Conservation (phyloP, 1,140 invertebrate genomes). For the Antheraea mylitta region DNA sequence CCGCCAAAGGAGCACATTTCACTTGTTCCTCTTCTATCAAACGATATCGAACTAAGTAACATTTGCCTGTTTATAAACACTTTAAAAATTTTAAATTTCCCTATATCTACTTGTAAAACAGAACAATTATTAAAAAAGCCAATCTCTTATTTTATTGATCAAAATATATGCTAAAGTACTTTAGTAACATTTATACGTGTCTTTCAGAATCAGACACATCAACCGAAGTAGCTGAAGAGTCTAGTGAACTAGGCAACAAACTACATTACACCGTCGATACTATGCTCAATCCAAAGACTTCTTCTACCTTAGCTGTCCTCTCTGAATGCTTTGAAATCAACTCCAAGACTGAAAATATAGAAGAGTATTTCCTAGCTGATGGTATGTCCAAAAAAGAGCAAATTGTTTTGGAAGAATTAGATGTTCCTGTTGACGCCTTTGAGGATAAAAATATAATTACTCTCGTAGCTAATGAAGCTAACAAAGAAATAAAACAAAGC, state of each 20-base stretch:
- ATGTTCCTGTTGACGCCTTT: slow-evolving; percentile 44
- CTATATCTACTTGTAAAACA: no score
- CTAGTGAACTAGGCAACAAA: slow-evolving; percentile 44
- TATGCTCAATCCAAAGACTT: slow-evolving; percentile 32
- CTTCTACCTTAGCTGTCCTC: slow-evolving; percentile 28
- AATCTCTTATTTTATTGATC: no score
- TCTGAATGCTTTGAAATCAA: slow-evolving; percentile 32
- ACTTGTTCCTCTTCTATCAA: slow-evolving; percentile 43
- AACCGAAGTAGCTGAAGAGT: slow-evolving; percentile 30
- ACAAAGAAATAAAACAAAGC: slow-evolving; percentile 17
- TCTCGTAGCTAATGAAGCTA: slow-evolving; percentile 33
- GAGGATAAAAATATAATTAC: slow-evolving; percentile 53
- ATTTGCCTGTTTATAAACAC: neutral
- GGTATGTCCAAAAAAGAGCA: slow-evolving; percentile 27
- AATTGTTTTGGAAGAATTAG: slow-evolving; percentile 32
- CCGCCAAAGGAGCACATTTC: slow-evolving; percentile 25
- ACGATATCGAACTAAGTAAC: slow-evolving; percentile 43
- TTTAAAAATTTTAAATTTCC: no score
- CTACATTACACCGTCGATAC: slow-evolving; percentile 47
- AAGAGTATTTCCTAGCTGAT: slow-evolving; percentile 16
- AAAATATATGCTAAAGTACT: no score
- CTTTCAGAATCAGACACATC: slow-evolving; percentile 14
- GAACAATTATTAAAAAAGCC: no score
- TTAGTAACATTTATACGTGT: neutral
- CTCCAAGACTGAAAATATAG: slow-evolving; percentile 20